phyloP scores from a whole-genome alignment of 2,113 vertebrate genomes.

The Melanerpes formicivorus region DNA sequence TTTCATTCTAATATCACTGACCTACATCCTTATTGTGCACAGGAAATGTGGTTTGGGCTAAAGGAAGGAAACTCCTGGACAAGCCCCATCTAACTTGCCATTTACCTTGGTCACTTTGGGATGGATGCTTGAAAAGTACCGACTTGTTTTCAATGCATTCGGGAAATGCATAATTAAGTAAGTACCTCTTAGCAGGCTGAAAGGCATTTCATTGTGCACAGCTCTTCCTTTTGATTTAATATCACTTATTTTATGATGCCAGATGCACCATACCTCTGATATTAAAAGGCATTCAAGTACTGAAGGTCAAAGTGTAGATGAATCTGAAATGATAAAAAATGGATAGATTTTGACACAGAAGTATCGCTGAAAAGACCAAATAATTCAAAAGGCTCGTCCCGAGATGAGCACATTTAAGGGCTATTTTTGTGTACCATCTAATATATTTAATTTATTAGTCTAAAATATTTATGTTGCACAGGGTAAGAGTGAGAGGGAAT shows the following conservation, averaged over 20 bases:
- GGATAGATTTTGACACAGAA: neutral
- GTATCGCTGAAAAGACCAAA: neutral
- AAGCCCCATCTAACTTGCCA: constrained; percentile 11
- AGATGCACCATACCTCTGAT: constrained; percentile 17
- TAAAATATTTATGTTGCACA: constrained; percentile 13
- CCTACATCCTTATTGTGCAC: constrained; percentile 45
- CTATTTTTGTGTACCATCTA: neutral
- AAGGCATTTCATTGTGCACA: neutral
- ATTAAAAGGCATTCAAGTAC: constrained; percentile 41
- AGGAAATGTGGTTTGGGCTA: constrained; percentile 26
- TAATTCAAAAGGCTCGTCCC: neutral
- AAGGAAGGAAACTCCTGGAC: constrained; percentile 52
- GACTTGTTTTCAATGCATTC: constrained; percentile 54
- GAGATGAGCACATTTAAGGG: neutral
- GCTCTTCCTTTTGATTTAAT: constrained; percentile 21
- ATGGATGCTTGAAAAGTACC: neutral
- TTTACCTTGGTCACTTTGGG: constrained; percentile 28
- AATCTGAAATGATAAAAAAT: constrained; percentile 49
- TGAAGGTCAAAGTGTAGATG: constrained; percentile 42
- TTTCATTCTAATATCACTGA: constrained; percentile 72
- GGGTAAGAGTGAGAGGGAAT: neutral
- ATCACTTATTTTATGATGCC: constrained; percentile 17
- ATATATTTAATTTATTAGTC: neutral
- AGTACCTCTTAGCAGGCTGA: constrained; percentile 51
- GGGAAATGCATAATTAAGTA: constrained; percentile 62